phyloP scores from a whole-genome alignment of 2,797 vertebrate genomes.

The Eutrigla gurnardus region DNA sequence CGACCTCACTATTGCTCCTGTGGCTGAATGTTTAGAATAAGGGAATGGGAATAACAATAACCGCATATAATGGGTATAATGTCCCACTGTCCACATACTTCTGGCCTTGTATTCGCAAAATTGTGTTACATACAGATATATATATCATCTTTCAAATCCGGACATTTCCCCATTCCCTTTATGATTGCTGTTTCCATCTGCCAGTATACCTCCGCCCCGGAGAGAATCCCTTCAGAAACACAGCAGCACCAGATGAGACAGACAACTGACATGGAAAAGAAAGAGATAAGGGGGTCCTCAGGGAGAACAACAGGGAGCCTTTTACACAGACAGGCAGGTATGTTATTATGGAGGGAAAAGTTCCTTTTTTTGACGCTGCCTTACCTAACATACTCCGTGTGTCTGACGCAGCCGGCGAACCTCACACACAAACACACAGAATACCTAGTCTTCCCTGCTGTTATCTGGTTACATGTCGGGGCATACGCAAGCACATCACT shows the following conservation, averaged over 20 bases:
- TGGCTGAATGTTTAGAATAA: neutral
- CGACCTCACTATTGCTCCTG: neutral
- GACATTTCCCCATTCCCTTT: neutral
- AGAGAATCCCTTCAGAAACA: constrained; percentile 23
- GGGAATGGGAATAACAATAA: too few relatives aligned
- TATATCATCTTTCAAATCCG: neutral
- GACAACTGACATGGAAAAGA: constrained; percentile 16
- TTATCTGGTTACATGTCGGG: neutral
- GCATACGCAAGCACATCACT: constrained; percentile 23
- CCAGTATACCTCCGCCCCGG: neutral
- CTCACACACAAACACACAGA: constrained; percentile 17
- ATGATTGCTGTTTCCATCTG: constrained; percentile 10
- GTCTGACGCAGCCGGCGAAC: constrained; percentile 24
- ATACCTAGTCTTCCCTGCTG: constrained; percentile 13
- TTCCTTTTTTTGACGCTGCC: neutral
- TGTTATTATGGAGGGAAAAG: constrained; percentile 52
- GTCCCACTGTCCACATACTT: neutral
- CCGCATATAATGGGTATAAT: neutral
- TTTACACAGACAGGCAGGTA: constrained; percentile 52
- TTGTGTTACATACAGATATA: neutral
- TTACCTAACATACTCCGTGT: constrained; percentile 32
- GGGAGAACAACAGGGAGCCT: constrained; percentile 47
- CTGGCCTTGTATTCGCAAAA: neutral
- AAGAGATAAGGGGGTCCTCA: constrained; percentile 48
- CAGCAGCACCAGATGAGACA: neutral